Evolutionary conservation across 1,140 invertebrate species (phyloP), one percentile per base, ranked within the genome.

Genomic region (Nymphalis io): DNA sequence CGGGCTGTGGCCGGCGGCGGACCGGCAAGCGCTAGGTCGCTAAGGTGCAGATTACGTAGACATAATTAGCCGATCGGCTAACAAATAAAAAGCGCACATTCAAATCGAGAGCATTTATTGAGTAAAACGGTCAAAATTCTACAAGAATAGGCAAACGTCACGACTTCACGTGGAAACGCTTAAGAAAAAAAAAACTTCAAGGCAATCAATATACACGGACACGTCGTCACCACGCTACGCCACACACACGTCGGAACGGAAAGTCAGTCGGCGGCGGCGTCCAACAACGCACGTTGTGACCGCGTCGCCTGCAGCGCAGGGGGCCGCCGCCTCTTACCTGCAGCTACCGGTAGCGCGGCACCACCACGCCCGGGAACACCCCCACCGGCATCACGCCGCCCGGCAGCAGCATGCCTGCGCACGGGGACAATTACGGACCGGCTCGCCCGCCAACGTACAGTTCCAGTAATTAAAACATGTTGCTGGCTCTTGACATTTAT

Each of bases 61-160:
- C 60, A 68, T 59, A 62, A 67, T 70, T 69, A 70, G 73, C 70
- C 68, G 66, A 72, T 71, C 73, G 71, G 76, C 73, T 72, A 72
- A 78, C 68, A 81, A 85, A 85, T 82, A 86, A 89, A 89, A 89
- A 78, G 76, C 76, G 68, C 73, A 73, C 71, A 78, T 81, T 78
- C 74, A 85, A 80, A 79, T 89, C 84, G 85, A 91, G 83, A 88
- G 85, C 87, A 85, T 90, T 91, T 91, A 91, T 90, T 91, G 80
- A 87, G 81, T 90, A 90, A 91, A 91, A 85, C 88, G 85, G 83
- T 91, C 87, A 89, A 90, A 89, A 91, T 88, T 84, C 89, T 91
- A 91, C 88, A 91, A 89, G 70, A 87, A 83, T 88, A 89, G 88
- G 85, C 85, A 89, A 91, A 89, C 87, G 86, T 90, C 89, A 90